Evolutionary conservation across 2,113 vertebrate species (phyloP).

Genomic region (Myotis yumanensis): DNA sequence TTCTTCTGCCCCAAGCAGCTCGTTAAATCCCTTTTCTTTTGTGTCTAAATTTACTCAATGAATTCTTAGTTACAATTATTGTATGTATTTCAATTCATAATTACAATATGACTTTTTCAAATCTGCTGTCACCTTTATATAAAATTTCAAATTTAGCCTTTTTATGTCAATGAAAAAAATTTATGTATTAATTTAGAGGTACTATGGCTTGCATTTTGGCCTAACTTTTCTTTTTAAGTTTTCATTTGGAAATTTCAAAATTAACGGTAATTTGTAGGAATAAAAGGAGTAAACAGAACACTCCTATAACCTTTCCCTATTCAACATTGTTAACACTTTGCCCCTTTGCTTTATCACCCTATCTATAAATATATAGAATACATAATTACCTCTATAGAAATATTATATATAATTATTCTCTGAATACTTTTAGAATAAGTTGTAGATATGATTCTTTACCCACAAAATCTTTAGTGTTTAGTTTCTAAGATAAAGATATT

Average conservation of each 20-base stretch:
- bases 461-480: neutral
- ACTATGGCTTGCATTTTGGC: neutral
- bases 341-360: neutral
- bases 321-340: neutral
- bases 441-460: neutral
- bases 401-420: neutral
- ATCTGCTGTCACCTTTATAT: neutral
- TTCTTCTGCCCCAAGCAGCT: neutral
- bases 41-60: neutral
- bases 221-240: neutral
- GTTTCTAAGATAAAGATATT: neutral
- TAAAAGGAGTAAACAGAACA: neutral
- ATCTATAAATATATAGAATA: neutral
- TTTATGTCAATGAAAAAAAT: neutral
- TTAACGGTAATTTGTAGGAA: neutral
- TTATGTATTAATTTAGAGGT: neutral
- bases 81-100: neutral
- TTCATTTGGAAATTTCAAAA: neutral
- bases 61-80: constrained; percentile 7
- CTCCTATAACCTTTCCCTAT: neutral
- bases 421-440: neutral
- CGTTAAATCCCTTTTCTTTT: neutral
- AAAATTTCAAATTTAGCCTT: neutral
- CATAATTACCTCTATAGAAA: neutral
- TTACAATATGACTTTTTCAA: constrained; percentile 15